Base-by-base conservation (phyloP, 2,113 vertebrate genomes). In the Orthonyx spaldingii region DNA sequence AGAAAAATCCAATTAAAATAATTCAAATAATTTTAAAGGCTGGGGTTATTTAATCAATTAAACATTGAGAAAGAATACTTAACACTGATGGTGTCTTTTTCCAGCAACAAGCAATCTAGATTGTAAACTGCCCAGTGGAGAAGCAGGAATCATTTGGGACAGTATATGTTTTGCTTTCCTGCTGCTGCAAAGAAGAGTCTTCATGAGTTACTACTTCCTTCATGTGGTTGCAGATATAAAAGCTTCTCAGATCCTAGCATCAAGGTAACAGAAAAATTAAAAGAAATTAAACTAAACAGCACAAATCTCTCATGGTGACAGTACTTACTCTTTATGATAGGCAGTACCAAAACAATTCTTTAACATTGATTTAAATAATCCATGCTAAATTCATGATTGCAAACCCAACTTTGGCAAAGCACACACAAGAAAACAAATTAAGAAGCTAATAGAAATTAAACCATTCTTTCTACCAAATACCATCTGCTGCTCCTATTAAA, bases 131-230 rank as follows among this genome's bases (percentile, higher is more conserved):
- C 99, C 99, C 53, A 98, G 97, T 16, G 98, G 99, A 66, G 99
- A 99, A 96, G 99, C 99, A 8, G 99, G 99, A 22, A 99, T 99
- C 94, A 99, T 99, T 95, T 99, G 99, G 99, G 99, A 99, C 98
- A 99, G 99, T 86, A 99, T 99, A 97, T 99, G 99, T 96, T 99
- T 99, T 72, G 99, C 98, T 68, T 99, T 99, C 97, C 98, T 99
- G 37, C 97, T 99, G 93, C 98, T 99, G 68, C 99, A 99, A 98
- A 98, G 99, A 89, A 98, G 99, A 69, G 99, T 99, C 68, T 99
- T 99, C 97, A 99, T 99, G 99, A 99, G 99, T 95, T 99, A 99
- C 97, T 99, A 99, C 96, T 99, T 99, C 97, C 98, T 99, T 32
- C 99, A 99, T 7, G 99, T 99, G 59, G 99, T 99, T 93, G 99